Percentiles rank a stretch among this genome's conserved stretches.
Evolutionary conservation across 2,797 vertebrate species (phyloP).

Genomic region (Buphagus erythrorhynchus): DNA sequence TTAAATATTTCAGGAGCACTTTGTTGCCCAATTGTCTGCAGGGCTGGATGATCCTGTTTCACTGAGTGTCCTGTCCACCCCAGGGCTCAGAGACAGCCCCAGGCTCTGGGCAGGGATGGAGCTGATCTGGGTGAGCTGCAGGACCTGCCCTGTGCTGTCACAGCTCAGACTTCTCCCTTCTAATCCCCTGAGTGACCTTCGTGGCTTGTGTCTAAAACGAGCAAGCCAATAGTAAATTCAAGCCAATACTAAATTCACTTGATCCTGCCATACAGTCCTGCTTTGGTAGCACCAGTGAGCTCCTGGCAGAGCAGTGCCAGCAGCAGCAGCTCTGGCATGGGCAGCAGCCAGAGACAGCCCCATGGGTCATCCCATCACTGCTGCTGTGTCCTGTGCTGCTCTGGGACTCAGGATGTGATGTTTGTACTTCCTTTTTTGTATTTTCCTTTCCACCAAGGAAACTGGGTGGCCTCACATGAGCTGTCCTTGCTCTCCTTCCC

Average conservation of each 20-base stretch:
- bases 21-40: slow-evolving; percentile 18
- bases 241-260: not conserved
- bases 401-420: too few relatives aligned
- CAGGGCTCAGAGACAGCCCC: not conserved
- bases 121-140: not conserved
- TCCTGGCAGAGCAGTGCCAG: not conserved
- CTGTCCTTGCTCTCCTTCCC: not conserved
- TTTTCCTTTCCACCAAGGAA: not conserved
- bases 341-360: not conserved
- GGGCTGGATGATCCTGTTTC: not conserved
- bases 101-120: not conserved
- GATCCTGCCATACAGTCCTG: too few relatives aligned
- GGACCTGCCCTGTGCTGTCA: not conserved
- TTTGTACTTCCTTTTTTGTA: not conserved
- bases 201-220: not conserved
- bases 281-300: not conserved
- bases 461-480: not conserved
- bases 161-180: not conserved
- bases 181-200: not conserved
- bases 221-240: not conserved
- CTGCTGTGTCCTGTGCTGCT: not conserved
- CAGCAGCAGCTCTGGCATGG: not conserved
- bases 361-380: not conserved
- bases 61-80: not conserved
- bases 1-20: slow-evolving; percentile 65